Evolutionary conservation across 2,888 invertebrate species (phyloP), one percentile per base, ranked within the genome.

Genomic region (Oxycera nigricornis): DNA sequence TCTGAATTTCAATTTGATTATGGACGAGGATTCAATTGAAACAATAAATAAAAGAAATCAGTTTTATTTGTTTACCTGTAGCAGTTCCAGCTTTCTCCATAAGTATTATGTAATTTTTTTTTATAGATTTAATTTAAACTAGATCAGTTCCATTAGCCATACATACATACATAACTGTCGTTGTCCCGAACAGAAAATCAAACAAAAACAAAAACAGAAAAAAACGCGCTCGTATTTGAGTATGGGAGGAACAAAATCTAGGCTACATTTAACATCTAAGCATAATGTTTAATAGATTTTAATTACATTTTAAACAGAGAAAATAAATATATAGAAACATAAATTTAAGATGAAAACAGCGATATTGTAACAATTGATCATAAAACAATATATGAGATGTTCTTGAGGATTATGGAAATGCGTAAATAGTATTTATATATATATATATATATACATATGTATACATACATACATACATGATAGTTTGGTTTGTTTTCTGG

Each of bases 251-350:
- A 55, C 52, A 55, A 55, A 55, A 46, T 7, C 14, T 46, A 55
- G 52, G 52, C 9, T 55, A 20, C 24, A 55, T n/a, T 22, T 55
- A 55, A 55, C 24, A 20, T 55, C 9, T 46, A 55, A 55, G 24
- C 9, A 24, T 55, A 55, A 55, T 24, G 52, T 55, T 55, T 55
- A 7, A 55, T 55, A 55, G 52, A 55, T 55, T 55, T 55, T 55
- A 55, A 55, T 55, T 55, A 55, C 52, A 55, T 55, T 55, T 55
- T 55, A 55, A 55, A 50, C 50, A 50, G 11, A 50, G 50, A 50
- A 55, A 55, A 3, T 55, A 24, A 55, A 55, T 55, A 20, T 55
- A 22, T 55, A 55, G 52, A 55, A 17, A 55, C 9, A 55, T 22
- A 55, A n/a, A 46, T 46, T 46, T 46, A 46, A 46, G 46, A 46